Evolutionary conservation across 2,888 invertebrate genomes (phyloP), one percentile per base, ranked within the genome.

Genomic region (Rhabditophanes sp.): DNA sequence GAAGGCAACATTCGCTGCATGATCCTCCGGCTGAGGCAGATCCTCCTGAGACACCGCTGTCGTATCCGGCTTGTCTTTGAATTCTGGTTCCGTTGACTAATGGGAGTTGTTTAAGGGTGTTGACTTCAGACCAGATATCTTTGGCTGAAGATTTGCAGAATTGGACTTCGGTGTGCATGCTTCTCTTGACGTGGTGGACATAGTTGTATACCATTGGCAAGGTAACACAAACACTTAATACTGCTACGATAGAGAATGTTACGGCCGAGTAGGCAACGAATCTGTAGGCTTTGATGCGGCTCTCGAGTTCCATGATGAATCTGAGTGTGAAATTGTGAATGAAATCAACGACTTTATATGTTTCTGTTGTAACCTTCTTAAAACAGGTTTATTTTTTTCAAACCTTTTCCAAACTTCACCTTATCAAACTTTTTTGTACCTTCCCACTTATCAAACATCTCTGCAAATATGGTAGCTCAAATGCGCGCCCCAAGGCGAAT

Each of bases 151-250:
- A 54, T 40, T 57, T 58, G 50, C 59, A 59, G 46, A 53, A 59
- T 33, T 37, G 42, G 41, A 59, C 50, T 38, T 59, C 59, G 30
- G 45, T 51, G 40, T 59, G 58, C 56, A 60, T 60, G 28, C 48
- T 42, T 7, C 46, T 39, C 34, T 53, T 50, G 18, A 59, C 59
- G 27, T 56, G 50, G 31, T 52, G 50, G 19, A 59, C 59, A 41
- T 59, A 59, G 48, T 57, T 58, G 54, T 58, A 60, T 14, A 58
- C 59, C 59, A 58, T 58, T 5, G 59, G 59, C 20, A 59, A 46
- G 9, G 59, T 55, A 16, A 50, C 46, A 33, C 50, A 50, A 18
- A 50, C 50, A 19, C 52, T 53, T 25, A 50, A 34, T 9, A 50
- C 49, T 9, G 50, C 53, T 15, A 50, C 52, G 9, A 46, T 47